phyloP scores from a whole-genome alignment of 1,140 invertebrate species.

The Galendromus occidentalis region DNA sequence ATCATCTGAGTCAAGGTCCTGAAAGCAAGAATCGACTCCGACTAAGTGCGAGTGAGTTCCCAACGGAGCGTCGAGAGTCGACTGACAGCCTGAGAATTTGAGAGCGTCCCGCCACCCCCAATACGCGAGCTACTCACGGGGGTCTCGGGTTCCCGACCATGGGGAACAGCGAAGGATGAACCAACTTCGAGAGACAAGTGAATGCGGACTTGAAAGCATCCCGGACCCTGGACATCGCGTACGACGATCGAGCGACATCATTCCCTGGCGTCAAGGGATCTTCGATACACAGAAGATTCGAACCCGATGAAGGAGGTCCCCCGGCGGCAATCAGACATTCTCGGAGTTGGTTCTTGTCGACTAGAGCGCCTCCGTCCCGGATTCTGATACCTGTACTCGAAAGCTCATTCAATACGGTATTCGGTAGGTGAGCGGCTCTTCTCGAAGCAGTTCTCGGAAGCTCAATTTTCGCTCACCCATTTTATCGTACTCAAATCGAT shows the following conservation, averaged over 20 bases:
- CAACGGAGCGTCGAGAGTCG: no score
- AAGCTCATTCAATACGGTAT: no score
- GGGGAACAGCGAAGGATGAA: no score
- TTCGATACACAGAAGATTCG: constrained; percentile 14
- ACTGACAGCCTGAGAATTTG: no score
- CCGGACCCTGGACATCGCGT: constrained; percentile 13
- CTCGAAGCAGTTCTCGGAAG: no score
- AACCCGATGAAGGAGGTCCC: neutral
- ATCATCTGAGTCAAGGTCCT: no score
- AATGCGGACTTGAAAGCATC: constrained; percentile 15
- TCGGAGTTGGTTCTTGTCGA: neutral
- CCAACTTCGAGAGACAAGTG: constrained; percentile 4
- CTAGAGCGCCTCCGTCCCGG: neutral
- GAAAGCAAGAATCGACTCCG: no score
- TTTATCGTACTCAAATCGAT: constrained; percentile 17
- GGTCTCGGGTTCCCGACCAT: no score
- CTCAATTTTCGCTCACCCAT: constrained; percentile 1
- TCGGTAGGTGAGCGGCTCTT: no score
- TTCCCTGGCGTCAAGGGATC: constrained; percentile 16
- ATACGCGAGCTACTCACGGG: no score
- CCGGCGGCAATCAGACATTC: neutral
- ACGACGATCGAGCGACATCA: constrained; percentile 16
- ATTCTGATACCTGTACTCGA: neutral
- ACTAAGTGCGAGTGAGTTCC: no score
- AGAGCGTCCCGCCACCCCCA: no score